These are phyloP conservation scores for Amphipyra berbera DNA, from an alignment of 2,888 invertebrate species.

Conservation along the genomic window DNA sequence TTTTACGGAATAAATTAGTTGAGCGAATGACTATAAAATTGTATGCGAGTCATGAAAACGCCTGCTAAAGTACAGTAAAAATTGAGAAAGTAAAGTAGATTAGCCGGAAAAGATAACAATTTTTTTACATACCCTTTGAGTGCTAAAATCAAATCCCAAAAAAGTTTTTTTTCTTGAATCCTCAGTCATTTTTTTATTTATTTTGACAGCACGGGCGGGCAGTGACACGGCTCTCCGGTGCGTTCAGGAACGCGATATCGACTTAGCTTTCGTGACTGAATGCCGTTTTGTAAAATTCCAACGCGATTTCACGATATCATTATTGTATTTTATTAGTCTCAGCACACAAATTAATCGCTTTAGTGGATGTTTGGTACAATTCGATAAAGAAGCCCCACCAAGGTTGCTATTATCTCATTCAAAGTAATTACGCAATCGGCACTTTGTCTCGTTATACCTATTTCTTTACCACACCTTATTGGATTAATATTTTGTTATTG, in stretches of 20 bases:
- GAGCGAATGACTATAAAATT: conserved; percentile 25
- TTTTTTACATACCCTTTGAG: conserved; percentile 93
- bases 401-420: conserved; percentile 63
- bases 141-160: conserved; percentile 96
- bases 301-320: conserved; percentile 74
- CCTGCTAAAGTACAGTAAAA: neutral
- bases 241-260: conserved; percentile 67
- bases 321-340: conserved; percentile 65
- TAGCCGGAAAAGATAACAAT: conserved; percentile 1
- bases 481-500: too few relatives aligned
- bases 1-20: conserved; percentile 35
- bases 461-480: neutral
- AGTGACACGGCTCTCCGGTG: conserved; percentile 68
- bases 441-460: conserved; percentile 1
- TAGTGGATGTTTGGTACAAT: conserved; percentile 58
- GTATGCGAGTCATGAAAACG: neutral
- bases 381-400: conserved; percentile 64
- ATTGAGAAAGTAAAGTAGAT: neutral
- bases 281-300: conserved; percentile 68
- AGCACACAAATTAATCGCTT: conserved; percentile 65
- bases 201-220: conserved; percentile 76
- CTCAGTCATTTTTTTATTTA: conserved; percentile 77
- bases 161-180: conserved; percentile 89
- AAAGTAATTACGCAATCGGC: conserved; percentile 44
- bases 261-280: conserved; percentile 73